A percentile compares a stretch with the other conserved stretches of the same genome.
Evolutionary conservation across 2,113 vertebrate genomes (phyloP).

Genomic region (Myiopsitta monachus): DNA sequence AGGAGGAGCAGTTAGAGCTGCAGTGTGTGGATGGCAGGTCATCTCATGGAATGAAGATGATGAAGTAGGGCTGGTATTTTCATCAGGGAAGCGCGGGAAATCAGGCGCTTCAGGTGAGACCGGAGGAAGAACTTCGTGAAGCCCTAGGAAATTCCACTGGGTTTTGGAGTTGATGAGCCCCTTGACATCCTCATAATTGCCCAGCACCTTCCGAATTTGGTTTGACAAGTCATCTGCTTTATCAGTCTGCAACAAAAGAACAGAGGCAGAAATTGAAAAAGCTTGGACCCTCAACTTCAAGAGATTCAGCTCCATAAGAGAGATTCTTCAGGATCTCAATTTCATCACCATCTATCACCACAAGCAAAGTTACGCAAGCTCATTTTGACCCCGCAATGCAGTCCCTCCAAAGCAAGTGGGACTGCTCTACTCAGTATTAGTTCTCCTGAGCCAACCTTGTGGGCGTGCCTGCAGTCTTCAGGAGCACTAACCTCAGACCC

Average conservation of each 20-base stretch:
- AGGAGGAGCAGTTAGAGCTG: conserved; percentile 38
- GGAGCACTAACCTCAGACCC: neutral
- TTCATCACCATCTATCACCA: neutral
- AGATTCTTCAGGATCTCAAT: neutral
- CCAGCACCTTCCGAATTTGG: conserved; percentile 91
- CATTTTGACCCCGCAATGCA: neutral
- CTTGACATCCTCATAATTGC: conserved; percentile 89
- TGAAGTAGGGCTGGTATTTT: conserved; percentile 54
- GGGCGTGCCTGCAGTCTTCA: neutral
- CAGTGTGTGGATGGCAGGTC: conserved; percentile 49
- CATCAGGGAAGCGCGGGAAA: conserved; percentile 52
- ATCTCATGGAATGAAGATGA: conserved; percentile 70
- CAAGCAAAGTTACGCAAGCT: neutral
- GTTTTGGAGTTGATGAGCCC: conserved; percentile 74
- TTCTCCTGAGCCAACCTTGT: neutral
- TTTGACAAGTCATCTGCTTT: conserved; percentile 91
- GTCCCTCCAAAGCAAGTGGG: neutral
- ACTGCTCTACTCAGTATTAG: neutral
- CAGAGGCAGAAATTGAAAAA: neutral
- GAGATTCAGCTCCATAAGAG: neutral
- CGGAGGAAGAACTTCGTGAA: conserved; percentile 48
- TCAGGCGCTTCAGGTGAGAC: conserved; percentile 60
- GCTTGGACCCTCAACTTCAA: neutral
- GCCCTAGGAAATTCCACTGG: conserved; percentile 66
- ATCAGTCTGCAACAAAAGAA: conserved; percentile 78